Percentiles rank a stretch among this genome's conserved stretches.
These are phyloP conservation scores for Myopa testacea DNA, from an alignment of 2,888 invertebrate species.

Conservation along the genomic window DNA sequence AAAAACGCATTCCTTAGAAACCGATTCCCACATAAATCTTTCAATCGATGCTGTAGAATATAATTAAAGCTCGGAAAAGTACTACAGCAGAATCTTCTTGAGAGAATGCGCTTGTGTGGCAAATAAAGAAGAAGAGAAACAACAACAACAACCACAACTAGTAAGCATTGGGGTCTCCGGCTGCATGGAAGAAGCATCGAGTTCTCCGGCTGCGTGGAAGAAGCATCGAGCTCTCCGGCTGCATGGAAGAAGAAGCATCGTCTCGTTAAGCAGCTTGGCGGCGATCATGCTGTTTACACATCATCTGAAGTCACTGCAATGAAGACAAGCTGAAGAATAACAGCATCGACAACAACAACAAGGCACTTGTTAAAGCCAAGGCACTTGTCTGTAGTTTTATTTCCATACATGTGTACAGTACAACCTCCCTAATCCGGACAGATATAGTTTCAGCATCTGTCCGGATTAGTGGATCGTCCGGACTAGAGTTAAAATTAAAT, in stretches of 20 bases:
- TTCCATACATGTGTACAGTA: background rate
- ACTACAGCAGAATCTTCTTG: background rate
- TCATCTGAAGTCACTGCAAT: slow-evolving; percentile 6
- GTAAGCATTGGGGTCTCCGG: background rate
- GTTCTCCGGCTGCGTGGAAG: background rate
- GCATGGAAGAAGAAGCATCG: too few relatives aligned
- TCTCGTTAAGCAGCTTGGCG: too few relatives aligned
- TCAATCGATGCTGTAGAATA: slow-evolving; percentile 14
- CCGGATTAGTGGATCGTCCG: too few relatives aligned
- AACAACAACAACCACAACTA: background rate
- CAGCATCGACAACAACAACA: slow-evolving; percentile 1
- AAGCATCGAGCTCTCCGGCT: too few relatives aligned
- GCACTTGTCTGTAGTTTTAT: background rate
- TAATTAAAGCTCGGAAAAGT: background rate
- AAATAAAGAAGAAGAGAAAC: background rate
- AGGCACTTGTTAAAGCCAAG: background rate
- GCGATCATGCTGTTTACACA: too few relatives aligned
- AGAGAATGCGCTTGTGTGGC: too few relatives aligned
- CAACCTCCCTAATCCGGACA: too few relatives aligned
- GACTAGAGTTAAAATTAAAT: too few relatives aligned
- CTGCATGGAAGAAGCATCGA: background rate
- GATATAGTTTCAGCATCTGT: too few relatives aligned
- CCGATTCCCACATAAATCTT: slow-evolving; percentile 32
- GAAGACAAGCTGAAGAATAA: background rate
- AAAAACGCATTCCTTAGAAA: background rate